Percentiles rank a stretch among this genome's conserved stretches.
These are phyloP conservation scores for Dicyrtoma fusca DNA, from an alignment of 2,888 invertebrate genomes.

Conservation along the genomic window DNA sequence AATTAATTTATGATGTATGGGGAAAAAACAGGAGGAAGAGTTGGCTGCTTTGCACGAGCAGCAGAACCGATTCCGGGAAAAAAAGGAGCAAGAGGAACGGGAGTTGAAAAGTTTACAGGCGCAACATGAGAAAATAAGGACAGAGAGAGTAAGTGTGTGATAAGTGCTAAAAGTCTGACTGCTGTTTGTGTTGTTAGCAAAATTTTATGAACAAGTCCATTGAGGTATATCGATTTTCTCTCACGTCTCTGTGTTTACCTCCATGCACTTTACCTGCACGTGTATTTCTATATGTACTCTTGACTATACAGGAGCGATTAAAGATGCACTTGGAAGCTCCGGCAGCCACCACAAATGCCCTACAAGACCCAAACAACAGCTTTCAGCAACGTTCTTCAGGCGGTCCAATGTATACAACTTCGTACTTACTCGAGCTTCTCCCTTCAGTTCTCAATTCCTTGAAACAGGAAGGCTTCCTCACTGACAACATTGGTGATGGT, in stretches of 20 bases:
- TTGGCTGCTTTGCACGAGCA: constrained; percentile 78
- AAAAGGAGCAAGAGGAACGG: constrained; percentile 79
- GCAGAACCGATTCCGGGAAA: constrained; percentile 71
- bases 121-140: constrained; percentile 64
- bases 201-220: no score
- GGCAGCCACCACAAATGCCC: no score
- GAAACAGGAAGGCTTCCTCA: constrained; percentile 52
- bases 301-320: no score
- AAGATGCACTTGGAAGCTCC: no score
- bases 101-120: constrained; percentile 81
- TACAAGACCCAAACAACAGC: no score
- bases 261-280: no score
- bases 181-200: no score
- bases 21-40: constrained; percentile 87
- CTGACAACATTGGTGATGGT: constrained; percentile 33
- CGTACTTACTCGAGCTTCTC: constrained; percentile 51
- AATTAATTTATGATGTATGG: no score
- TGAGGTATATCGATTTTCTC: no score
- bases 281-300: no score
- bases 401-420: constrained; percentile 38
- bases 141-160: constrained; percentile 50
- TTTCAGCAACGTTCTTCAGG: neutral
- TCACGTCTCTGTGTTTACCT: no score
- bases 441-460: constrained; percentile 55
- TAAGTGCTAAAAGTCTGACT: no score